Conservation (phyloP, 2,113 vertebrate species). For the Dascyllus trimaculatus region DNA sequence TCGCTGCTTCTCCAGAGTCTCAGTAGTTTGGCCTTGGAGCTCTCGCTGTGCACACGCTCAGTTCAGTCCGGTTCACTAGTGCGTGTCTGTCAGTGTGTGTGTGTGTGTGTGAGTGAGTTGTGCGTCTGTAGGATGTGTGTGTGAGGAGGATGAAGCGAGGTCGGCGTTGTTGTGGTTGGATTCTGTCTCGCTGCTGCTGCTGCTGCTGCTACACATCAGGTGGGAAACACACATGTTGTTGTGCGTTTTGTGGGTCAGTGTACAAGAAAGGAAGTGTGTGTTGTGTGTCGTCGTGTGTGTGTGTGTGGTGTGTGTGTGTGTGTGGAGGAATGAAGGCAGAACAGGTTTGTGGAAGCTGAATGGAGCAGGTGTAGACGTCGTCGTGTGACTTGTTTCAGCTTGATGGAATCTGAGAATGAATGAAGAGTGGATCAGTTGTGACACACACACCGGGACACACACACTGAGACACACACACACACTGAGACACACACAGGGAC, state of each 20-base stretch:
- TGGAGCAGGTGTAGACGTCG: too few relatives aligned
- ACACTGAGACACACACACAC: too few relatives aligned
- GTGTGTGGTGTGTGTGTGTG: background rate
- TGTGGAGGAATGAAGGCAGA: background rate
- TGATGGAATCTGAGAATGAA: too few relatives aligned
- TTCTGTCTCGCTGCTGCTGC: conserved; percentile 71
- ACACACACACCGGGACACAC: too few relatives aligned
- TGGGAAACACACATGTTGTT: conserved; percentile 22
- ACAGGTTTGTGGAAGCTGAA: too few relatives aligned
- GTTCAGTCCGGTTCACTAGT: background rate
- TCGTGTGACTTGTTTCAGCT: too few relatives aligned
- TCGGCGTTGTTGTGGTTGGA: conserved; percentile 70
- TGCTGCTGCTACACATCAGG: conserved; percentile 72
- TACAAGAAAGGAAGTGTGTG: background rate
- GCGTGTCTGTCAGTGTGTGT: conserved; percentile 27
- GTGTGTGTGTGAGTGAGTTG: background rate
- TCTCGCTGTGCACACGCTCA: conserved; percentile 1
- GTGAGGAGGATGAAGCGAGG: conserved; percentile 69
- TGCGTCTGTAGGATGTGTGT: conserved; percentile 47
- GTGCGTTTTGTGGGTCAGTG: too few relatives aligned
- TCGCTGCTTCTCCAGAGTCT: conserved; percentile 24
- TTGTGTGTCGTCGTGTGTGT: background rate
- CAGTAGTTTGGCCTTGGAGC: conserved; percentile 45
- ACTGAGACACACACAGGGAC: too few relatives aligned
- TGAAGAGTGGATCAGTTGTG: too few relatives aligned